Conservation (phyloP, 2,797 vertebrate species). For the Eulemur mongoz region DNA sequence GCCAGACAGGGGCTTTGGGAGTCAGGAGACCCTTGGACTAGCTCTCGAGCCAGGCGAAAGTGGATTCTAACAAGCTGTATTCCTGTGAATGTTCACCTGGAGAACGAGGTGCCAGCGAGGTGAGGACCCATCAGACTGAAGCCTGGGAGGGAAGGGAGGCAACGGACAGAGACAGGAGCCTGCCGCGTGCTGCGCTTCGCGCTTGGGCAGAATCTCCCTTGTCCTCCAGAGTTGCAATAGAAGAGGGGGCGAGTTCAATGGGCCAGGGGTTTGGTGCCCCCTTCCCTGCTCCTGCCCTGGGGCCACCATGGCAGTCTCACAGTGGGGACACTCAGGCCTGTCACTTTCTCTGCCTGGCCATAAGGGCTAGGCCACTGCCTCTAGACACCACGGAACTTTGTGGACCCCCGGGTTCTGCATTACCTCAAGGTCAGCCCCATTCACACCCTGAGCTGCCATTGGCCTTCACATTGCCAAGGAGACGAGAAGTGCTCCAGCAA, state of each 20-base stretch:
- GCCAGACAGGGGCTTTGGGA: neutral
- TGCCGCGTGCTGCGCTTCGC: neutral
- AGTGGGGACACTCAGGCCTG: neutral
- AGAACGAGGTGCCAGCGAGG: neutral
- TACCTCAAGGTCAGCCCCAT: constrained; percentile 7
- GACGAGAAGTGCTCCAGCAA: neutral
- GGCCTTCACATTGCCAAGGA: neutral
- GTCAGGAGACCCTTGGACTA: neutral
- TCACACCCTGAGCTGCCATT: constrained; percentile 6
- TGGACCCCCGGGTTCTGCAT: constrained; percentile 15
- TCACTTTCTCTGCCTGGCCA: neutral
- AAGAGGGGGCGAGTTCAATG: neutral
- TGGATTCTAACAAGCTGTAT: neutral
- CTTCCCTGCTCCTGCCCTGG: neutral
- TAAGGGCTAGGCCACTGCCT: neutral
- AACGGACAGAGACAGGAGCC: neutral
- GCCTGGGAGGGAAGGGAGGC: neutral
- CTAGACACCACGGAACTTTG: neutral
- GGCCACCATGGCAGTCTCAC: neutral
- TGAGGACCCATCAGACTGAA: neutral
- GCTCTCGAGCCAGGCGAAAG: neutral
- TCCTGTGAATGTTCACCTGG: neutral
- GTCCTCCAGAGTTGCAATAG: neutral
- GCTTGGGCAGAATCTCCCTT: neutral
- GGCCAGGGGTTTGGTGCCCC: neutral